Base-by-base conservation (phyloP, 2,113 vertebrate species). In the Phalacrocorax pelagicus region DNA sequence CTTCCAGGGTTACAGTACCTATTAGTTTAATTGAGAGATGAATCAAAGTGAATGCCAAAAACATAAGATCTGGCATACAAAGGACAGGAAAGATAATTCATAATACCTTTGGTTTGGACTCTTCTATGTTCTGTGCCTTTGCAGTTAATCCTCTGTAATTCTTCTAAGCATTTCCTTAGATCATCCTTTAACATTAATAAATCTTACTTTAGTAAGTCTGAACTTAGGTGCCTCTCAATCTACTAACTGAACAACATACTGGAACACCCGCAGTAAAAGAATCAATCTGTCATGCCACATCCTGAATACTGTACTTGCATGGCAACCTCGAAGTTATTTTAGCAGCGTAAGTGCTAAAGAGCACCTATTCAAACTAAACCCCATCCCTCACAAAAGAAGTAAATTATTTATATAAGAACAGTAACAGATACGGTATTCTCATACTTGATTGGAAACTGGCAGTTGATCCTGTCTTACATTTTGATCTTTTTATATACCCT, bases 211-310 rank as follows among this genome's bases (percentile, higher is more conserved):
- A 95, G 29, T 71, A 89, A 86, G 81, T 73, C 80, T 81, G 80
- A 78, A 52, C 80, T 91, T 78, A 58, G 36, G 92, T 89, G 75
- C 79, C 51, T 89, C 11, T 95, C 94, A 89, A 81, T 94, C 79
- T 79, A 29, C 66, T 63, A 52, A 84, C 51, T 95, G 63, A 92
- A 38, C 44, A 81, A 38, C 5, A 3, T 66, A 52, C 55, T 84
- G 78, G 71, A 94, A 90, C 69, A 73, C 90, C 81, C 1, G 1
- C 88, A 92, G 38, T 63, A 78, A 80, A 54, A 86, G 87, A 92
- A 90, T 81, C 90, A 75, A 84, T 96, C 86, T 91, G 32, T 74
- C 13, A 29, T 90, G 81, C 92, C 86, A n/a, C 88, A 89, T 94
- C 80, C 74, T 94, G 70, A 85, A 13, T 13, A 3, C 59, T n/a